These are phyloP conservation scores for Trididemnum miniatum DNA, from an alignment of 23 tunicate genomes.

Conservation along the genomic window DNA sequence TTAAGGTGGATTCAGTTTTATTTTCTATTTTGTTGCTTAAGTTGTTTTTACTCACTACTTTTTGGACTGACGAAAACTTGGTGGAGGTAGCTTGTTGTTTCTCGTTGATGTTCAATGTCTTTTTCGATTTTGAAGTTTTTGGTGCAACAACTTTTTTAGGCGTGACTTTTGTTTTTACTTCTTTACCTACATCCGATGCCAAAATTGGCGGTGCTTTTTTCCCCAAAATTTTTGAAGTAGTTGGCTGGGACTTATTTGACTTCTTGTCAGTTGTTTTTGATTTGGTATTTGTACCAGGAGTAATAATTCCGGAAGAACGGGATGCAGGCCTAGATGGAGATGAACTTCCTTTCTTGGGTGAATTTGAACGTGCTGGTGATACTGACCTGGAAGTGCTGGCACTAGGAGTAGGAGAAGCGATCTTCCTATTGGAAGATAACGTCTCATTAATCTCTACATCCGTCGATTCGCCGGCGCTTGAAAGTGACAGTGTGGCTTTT, in stretches of 20 bases:
- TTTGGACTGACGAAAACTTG: no score
- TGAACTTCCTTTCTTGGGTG: background rate
- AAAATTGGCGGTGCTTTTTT: background rate
- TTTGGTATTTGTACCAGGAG: background rate
- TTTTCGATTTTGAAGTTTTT: slow-evolving; percentile 17
- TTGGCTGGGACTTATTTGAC: background rate
- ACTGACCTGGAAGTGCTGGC: background rate
- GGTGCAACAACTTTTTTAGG: background rate
- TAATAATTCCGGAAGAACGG: slow-evolving; percentile 24
- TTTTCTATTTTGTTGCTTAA: no score
- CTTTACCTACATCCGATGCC: background rate
- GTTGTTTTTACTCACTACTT: no score
- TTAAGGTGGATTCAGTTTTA: background rate
- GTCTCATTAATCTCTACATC: background rate
- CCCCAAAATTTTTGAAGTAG: background rate
- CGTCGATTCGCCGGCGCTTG: background rate
- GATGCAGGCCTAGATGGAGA: slow-evolving; percentile 39
- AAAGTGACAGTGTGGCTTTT: background rate
- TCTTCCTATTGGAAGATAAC: background rate
- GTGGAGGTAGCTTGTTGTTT: no score
- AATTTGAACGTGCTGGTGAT: slow-evolving; percentile 1
- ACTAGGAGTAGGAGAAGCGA: background rate
- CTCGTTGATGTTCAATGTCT: no score
- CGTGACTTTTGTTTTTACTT: background rate
- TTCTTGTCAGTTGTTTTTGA: background rate